Evolutionary conservation across 2,113 vertebrate species (phyloP).

Genomic region (Hippocampus barbouri): DNA sequence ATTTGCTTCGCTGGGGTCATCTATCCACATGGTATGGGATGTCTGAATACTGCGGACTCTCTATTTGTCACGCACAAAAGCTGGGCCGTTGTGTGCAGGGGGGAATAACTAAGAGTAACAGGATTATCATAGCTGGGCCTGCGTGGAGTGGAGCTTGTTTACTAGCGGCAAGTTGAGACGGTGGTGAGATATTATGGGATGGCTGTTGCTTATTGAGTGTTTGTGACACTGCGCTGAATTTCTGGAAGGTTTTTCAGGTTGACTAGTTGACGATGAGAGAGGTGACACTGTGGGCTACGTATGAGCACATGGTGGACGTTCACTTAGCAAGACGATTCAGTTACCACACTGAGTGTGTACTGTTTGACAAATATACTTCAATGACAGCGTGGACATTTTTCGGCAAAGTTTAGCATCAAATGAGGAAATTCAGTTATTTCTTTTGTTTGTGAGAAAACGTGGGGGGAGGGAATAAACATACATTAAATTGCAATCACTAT

Average conservation of each 20-base stretch:
- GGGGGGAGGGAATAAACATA: no score
- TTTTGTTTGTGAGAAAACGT: no score
- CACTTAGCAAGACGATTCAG: no score
- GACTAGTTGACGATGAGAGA: not conserved
- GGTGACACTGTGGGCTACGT: no score
- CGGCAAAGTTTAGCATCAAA: no score
- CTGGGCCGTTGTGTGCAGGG: not conserved
- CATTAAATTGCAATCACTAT: no score
- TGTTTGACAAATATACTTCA: no score
- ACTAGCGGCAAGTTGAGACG: not conserved
- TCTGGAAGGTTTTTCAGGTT: not conserved
- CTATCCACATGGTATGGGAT: not conserved
- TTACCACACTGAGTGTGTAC: no score
- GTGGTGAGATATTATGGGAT: not conserved
- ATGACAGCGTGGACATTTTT: no score
- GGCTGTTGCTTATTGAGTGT: not conserved
- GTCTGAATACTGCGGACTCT: not conserved
- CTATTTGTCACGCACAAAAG: not conserved
- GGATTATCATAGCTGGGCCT: constrained; percentile 17
- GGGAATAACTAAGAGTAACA: constrained; percentile 14
- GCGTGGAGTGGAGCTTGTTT: not conserved
- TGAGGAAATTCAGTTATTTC: no score
- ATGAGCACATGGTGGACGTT: no score
- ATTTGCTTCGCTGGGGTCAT: not conserved
- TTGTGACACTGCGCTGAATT: not conserved